phyloP scores from a whole-genome alignment of 1,140 invertebrate genomes.

The Temnothorax longispinosus region DNA sequence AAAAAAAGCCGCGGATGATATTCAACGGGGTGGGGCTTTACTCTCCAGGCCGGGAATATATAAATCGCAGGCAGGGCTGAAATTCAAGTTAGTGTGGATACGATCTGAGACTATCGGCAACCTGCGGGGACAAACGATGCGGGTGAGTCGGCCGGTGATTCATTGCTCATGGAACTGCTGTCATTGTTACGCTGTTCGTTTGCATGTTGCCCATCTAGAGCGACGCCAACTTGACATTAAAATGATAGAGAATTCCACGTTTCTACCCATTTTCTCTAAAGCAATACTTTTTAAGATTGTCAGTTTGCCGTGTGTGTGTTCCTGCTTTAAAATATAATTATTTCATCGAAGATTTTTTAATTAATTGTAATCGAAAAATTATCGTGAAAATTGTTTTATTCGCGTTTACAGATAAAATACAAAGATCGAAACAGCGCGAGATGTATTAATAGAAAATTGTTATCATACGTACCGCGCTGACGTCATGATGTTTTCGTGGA shows the following conservation, averaged over 20 bases:
- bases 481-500: constrained; percentile 8
- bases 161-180: neutral
- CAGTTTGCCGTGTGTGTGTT: neutral
- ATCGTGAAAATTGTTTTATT: neutral
- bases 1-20: constrained; percentile 64
- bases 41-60: constrained; percentile 74
- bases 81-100: constrained; percentile 77
- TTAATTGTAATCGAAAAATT: neutral
- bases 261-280: neutral
- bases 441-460: constrained; percentile 35
- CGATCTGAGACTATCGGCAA: constrained; percentile 66
- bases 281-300: neutral
- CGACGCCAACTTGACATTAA: neutral
- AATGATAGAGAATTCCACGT: neutral
- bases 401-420: neutral
- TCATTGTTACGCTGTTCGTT: neutral
- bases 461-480: constrained; percentile 2
- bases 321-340: neutral
- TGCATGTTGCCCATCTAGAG: neutral
- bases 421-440: neutral
- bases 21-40: constrained; percentile 60
- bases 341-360: neutral
- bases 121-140: constrained; percentile 65
- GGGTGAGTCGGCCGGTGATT: constrained; percentile 69
- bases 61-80: constrained; percentile 77